Evolutionary conservation across 92 coral and sea anemone genomes (phyloP).

Genomic region (Zoanthus gigantus): DNA sequence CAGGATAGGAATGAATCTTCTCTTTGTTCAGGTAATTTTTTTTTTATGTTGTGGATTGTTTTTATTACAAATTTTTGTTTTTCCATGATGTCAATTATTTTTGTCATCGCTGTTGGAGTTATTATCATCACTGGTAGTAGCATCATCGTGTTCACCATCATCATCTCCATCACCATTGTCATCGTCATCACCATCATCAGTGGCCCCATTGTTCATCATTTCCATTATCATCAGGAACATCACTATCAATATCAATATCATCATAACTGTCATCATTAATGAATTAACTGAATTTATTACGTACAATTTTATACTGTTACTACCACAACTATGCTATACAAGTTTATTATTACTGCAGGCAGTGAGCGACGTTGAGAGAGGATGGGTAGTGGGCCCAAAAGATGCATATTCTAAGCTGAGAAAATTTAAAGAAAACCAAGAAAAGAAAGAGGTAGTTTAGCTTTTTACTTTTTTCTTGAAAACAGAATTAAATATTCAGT

Average conservation of each 20-base stretch:
- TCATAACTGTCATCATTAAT: too few species aligned
- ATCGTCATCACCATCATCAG: not conserved
- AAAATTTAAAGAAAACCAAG: constrained; percentile 78
- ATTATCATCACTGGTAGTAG: not conserved
- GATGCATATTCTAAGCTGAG: constrained; percentile 81
- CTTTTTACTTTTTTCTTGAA: too few species aligned
- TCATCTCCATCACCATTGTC: not conserved
- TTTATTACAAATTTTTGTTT: not conserved
- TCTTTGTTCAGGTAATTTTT: constrained; percentile 88
- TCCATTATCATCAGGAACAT: not conserved
- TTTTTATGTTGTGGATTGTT: not conserved
- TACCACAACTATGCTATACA: too few species aligned
- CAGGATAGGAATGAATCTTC: constrained; percentile 88
- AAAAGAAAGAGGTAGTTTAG: constrained; percentile 75
- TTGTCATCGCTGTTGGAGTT: not conserved
- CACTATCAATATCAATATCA: not conserved
- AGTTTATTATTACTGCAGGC: constrained; percentile 59
- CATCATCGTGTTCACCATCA: not conserved
- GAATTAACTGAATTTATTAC: too few species aligned
- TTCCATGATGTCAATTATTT: not conserved
- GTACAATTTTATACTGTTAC: too few species aligned
- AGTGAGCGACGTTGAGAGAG: constrained; percentile 94
- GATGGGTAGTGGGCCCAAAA: constrained; percentile 88
- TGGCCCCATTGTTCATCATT: not conserved
- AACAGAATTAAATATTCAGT: too few species aligned